Conservation (phyloP, 2,113 vertebrate species). For the Hippocampus barbouri region DNA sequence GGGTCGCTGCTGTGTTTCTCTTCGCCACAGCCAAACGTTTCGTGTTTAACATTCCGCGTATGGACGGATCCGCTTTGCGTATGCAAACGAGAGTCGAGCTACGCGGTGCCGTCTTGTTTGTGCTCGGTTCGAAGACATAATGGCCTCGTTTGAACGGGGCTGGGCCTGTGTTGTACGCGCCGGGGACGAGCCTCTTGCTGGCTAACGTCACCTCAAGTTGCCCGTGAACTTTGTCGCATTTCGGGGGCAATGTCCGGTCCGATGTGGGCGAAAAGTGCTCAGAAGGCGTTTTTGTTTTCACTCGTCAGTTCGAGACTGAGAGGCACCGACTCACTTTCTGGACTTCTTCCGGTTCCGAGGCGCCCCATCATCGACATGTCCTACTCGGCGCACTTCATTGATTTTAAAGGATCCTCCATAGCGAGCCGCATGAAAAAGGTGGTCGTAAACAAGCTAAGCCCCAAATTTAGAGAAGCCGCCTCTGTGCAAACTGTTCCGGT, state of each 20-base stretch:
- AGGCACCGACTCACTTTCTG: conserved; percentile 47
- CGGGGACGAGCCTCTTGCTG: conserved; percentile 26
- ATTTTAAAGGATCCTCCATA: conserved; percentile 86
- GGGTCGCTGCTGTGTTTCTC: conserved; percentile 41
- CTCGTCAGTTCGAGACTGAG: conserved; percentile 30
- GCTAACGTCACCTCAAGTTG: conserved; percentile 53
- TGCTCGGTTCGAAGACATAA: not conserved
- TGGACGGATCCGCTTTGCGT: not conserved
- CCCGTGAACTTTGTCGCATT: conserved; percentile 69
- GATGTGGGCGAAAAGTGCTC: conserved; percentile 21
- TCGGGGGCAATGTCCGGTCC: conserved; percentile 51
- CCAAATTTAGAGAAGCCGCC: conserved; percentile 84
- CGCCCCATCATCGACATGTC: conserved; percentile 87
- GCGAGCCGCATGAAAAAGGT: conserved; percentile 86
- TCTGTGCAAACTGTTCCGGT: conserved; percentile 73
- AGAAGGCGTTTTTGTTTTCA: conserved; percentile 18
- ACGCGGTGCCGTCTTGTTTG: not conserved
- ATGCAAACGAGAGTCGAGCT: not conserved
- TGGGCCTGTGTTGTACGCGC: conserved; percentile 14
- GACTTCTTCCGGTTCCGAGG: conserved; percentile 46
- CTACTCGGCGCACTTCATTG: conserved; percentile 90
- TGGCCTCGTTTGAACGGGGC: conserved; percentile 1
- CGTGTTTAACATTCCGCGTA: not conserved
- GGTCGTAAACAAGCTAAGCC: conserved; percentile 82
- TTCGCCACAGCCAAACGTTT: conserved; percentile 22